Base-by-base conservation (phyloP, 2,797 vertebrate species). In the Lerista edwardsae region DNA sequence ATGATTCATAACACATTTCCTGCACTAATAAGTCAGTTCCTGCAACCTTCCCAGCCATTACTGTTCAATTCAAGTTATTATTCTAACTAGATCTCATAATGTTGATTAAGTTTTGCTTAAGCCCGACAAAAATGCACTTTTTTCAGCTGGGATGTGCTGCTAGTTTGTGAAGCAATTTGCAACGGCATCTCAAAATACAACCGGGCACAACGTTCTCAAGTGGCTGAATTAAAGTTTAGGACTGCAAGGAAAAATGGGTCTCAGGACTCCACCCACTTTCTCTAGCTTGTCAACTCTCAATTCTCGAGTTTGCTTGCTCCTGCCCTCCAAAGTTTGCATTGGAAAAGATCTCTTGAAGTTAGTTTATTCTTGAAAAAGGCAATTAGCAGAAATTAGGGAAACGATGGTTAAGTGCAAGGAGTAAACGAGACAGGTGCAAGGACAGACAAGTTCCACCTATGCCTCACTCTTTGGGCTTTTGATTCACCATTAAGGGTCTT, bases 311-410 rank as follows among this genome's bases (percentile, higher is more conserved):
- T 31, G 10, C 51, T 19, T 9, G 3, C 36, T 69, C 47, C 36
- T 12, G 3, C 4, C 34, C 17, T 87, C 72, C 87, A 83, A 82
- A 85, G 82, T 87, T 89, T 92, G 57, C 65, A 36, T 83, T 75
- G 92, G 89, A 89, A 91, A 94, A 65, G 91, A 84, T 91, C 84
- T 36, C 11, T 64, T 47, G 10, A 17, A 80, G 93, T 91, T 92
- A 94, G 86, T 81, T 91, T 93, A 86, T 87, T 29, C 1, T 14
- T 14, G 17, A 88, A 90, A 85, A 92, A 90, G 90, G 87, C 91
- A 87, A 93, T 88, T 92, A 95, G 94, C 93, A 95, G 93, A 95
- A 90, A 94, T 94, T 94, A 95, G 86, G 90, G 87, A 91, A 91
- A 90, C 75, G 62, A 87, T 34, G 78, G 93, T 94, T 93, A 96